phyloP scores from a whole-genome alignment of 2,113 vertebrate species.

The Chaetodon trifascialis region DNA sequence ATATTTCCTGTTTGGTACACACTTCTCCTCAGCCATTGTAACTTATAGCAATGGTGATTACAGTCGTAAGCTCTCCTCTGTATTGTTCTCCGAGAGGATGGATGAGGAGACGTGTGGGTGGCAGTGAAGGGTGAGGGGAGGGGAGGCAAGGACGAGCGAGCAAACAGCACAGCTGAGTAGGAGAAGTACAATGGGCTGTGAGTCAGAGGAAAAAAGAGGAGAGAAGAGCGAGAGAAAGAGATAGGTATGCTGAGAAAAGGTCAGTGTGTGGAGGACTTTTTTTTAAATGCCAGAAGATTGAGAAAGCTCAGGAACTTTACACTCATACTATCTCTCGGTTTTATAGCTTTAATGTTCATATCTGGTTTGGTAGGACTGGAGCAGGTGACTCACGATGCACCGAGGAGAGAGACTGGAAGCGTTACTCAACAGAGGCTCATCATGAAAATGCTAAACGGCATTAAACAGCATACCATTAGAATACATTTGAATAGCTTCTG shows the following conservation, averaged over 20 bases:
- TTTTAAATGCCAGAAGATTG: slow-evolving; percentile 56
- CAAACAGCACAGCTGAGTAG: slow-evolving; percentile 60
- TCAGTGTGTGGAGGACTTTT: slow-evolving; percentile 58
- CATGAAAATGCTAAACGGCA: background rate
- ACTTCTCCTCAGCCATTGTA: slow-evolving; percentile 9
- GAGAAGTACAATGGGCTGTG: slow-evolving; percentile 66
- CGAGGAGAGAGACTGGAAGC: slow-evolving; percentile 6
- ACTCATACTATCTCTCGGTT: slow-evolving; percentile 27
- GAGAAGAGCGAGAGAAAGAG: slow-evolving; percentile 42
- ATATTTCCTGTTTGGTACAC: slow-evolving; percentile 15
- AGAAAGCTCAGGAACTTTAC: slow-evolving; percentile 37
- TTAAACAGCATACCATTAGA: background rate
- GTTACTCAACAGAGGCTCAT: background rate
- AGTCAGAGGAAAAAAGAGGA: slow-evolving; percentile 66
- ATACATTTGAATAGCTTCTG: background rate
- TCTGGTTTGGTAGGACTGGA: slow-evolving; percentile 23
- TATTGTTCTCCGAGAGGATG: slow-evolving; percentile 70
- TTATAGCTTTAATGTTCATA: slow-evolving; percentile 55
- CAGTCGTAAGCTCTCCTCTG: slow-evolving; percentile 49
- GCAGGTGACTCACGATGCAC: slow-evolving; percentile 57
- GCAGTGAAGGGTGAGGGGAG: slow-evolving; percentile 59
- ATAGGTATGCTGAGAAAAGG: slow-evolving; percentile 65
- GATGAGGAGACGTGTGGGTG: slow-evolving; percentile 76
- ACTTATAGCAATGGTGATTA: slow-evolving; percentile 58
- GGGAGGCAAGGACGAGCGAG: slow-evolving; percentile 57